These are phyloP conservation scores for Adelphocoris suturalis DNA, from an alignment of 2,888 invertebrate genomes.

Conservation along the genomic window DNA sequence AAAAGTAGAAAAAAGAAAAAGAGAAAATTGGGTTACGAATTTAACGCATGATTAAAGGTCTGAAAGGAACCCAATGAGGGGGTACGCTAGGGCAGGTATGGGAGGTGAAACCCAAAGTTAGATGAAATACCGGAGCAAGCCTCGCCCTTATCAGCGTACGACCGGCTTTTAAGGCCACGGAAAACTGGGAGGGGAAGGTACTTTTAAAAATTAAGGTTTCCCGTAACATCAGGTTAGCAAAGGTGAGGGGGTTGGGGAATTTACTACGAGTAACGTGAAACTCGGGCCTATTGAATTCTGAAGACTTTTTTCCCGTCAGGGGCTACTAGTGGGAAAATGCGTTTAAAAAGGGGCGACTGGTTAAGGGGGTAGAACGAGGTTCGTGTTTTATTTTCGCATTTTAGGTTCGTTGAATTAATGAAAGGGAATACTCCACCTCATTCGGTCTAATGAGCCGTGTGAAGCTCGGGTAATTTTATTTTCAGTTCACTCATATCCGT, in stretches of 20 bases:
- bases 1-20: neutral
- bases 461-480: neutral
- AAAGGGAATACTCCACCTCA: slow-evolving; percentile 3
- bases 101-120: slow-evolving; percentile 50
- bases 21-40: slow-evolving; percentile 63
- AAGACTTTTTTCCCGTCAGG: neutral
- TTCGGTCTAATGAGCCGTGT: slow-evolving; percentile 33
- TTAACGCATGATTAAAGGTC: slow-evolving; percentile 65
- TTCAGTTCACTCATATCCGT: no score
- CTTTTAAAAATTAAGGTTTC: slow-evolving; percentile 67
- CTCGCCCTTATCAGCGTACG: slow-evolving; percentile 53
- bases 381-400: neutral
- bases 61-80: slow-evolving; percentile 46
- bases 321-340: neutral
- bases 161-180: slow-evolving; percentile 40
- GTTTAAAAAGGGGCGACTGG: neutral
- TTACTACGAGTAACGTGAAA: slow-evolving; percentile 4
- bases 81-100: slow-evolving; percentile 9
- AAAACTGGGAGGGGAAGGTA: slow-evolving; percentile 24
- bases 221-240: slow-evolving; percentile 42
- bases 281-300: slow-evolving; percentile 33
- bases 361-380: neutral
- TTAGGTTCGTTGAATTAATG: slow-evolving; percentile 47
- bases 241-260: neutral
- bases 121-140: slow-evolving; percentile 41